Evolutionary conservation across 2,888 invertebrate species (phyloP), one percentile per base, ranked within the genome.

Genomic region (Thereva unica): DNA sequence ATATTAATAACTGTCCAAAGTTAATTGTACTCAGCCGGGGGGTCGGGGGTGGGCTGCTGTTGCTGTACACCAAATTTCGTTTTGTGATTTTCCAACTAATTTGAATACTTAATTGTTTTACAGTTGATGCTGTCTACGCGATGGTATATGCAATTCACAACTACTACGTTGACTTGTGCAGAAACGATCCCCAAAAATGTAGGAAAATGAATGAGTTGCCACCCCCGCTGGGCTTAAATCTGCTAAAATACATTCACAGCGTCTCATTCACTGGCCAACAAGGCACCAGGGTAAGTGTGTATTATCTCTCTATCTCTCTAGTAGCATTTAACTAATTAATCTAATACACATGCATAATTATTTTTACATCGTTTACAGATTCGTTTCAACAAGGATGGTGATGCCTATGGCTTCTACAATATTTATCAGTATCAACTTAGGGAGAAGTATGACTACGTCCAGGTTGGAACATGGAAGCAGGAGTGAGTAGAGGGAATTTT

Each of bases 51-150:
- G n/a, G n/a, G n/a, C n/a, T n/a, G n/a, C n/a, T n/a, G n/a, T n/a
- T n/a, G 23, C 23, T 23, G 23, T 23, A 23, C 23, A 23, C 23
- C 1, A 23, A 23, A 23, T 23, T 23, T 23, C 23, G 23, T 23
- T 23, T 23, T 23, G 23, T 23, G 23, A 23, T 23, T 23, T 23
- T 23, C 23, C 23, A 23, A 23, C 35, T 53, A n/a, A 35, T 53
- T 42, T 44, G 35, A 47, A 23, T 54, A 12, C 38, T 6, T 45
- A 4, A 23, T 3, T 34, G 42, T 1, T 44, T 37, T 47, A 8
- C 79, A 82, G 89, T 89, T 66, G 90, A 91, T 77, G 91, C 91
- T 0, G 90, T 91, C 1, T 89, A 89, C 74, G 89, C 90, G 0
- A 85, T 90, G 77, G 91, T 91, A 1, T 84, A 88, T 74, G 89